phyloP scores from a whole-genome alignment of 2,113 vertebrate genomes.

The Cyphomyrus plagiostoma region DNA sequence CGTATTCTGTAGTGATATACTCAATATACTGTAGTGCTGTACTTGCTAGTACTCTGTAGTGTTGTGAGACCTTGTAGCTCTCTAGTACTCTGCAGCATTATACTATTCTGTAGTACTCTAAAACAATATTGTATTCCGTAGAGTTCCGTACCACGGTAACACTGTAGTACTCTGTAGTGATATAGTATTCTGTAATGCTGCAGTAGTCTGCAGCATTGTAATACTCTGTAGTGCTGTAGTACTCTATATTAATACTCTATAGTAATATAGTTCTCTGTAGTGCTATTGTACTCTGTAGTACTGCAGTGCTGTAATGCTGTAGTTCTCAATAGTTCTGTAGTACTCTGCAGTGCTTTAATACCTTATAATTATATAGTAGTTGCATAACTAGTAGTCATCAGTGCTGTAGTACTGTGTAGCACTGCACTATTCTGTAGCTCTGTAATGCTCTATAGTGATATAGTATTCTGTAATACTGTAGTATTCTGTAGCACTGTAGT shows the following conservation, averaged over 20 bases:
- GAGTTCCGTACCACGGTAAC: neutral
- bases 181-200: neutral
- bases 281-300: neutral
- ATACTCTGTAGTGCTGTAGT: neutral
- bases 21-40: no score
- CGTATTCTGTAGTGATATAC: neutral
- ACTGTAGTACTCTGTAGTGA: neutral
- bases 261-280: neutral
- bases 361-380: no score
- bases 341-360: neutral
- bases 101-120: neutral
- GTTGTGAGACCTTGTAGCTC: neutral
- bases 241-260: neutral
- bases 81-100: neutral
- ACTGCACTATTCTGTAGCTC: no score
- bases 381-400: neutral
- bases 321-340: neutral
- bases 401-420: neutral
- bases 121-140: neutral
- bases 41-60: neutral
- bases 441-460: no score
- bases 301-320: neutral
- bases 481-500: no score
- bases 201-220: neutral
- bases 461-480: no score